phyloP scores from a whole-genome alignment of 2,888 invertebrate genomes.

The Coelopa pilipes region DNA sequence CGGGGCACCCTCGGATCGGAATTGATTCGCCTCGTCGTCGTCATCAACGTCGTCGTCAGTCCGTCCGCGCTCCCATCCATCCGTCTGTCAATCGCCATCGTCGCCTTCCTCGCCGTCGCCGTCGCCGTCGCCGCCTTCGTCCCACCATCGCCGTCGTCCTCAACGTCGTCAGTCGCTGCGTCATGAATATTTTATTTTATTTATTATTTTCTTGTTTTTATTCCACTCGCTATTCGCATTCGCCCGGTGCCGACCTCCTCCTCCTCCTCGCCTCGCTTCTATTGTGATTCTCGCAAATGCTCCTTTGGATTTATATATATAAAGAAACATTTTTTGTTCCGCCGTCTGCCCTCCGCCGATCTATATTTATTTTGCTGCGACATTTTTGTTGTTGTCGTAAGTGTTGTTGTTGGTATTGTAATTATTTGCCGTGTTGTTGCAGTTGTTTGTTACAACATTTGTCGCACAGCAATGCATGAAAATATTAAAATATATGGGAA shows the following conservation, averaged over 20 bases:
- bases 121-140: too few relatives aligned
- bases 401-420: background rate
- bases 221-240: background rate
- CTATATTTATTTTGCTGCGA: background rate
- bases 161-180: conserved; percentile 15
- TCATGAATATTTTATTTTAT: conserved; percentile 34
- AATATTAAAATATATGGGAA: too few relatives aligned
- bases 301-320: background rate
- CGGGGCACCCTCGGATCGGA: background rate
- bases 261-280: background rate
- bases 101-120: background rate
- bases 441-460: background rate
- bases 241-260: background rate
- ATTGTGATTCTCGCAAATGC: background rate
- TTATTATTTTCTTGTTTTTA: conserved; percentile 18
- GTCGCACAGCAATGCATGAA: too few relatives aligned
- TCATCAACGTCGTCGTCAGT: too few relatives aligned
- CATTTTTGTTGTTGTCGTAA: background rate
- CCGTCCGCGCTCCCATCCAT: background rate
- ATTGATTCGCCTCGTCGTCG: conserved; percentile 21
- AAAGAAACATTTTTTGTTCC: too few relatives aligned
- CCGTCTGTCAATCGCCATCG: background rate
- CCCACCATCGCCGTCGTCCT: background rate
- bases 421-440: background rate
- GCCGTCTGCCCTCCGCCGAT: background rate